These are phyloP conservation scores for Parazoanthus swiftii DNA, from an alignment of 92 coral and sea anemone species.

Conservation along the genomic window DNA sequence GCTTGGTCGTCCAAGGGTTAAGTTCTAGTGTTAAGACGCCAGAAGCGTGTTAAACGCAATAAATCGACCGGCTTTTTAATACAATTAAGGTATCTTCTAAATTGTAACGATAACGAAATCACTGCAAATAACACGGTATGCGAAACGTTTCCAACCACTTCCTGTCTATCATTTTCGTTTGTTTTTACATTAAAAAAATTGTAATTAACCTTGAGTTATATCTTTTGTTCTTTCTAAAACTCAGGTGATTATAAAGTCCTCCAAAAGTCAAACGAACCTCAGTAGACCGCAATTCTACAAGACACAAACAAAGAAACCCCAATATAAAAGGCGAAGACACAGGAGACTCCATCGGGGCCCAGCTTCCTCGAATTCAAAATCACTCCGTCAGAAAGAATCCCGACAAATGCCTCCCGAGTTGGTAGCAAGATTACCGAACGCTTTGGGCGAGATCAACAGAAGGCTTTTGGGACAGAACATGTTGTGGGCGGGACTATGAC, in stretches of 20 bases:
- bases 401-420: slow-evolving; percentile 50
- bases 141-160: too few relatives aligned
- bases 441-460: slow-evolving; percentile 57
- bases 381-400: neutral
- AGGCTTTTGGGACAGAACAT: slow-evolving; percentile 51
- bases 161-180: too few relatives aligned
- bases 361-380: slow-evolving; percentile 17
- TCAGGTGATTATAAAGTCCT: neutral
- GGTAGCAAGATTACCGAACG: slow-evolving; percentile 45
- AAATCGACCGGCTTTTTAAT: neutral
- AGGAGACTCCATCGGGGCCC: slow-evolving; percentile 43
- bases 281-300: neutral
- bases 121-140: neutral
- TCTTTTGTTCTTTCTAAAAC: neutral
- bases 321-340: slow-evolving; percentile 48
- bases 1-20: neutral
- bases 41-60: slow-evolving; percentile 22
- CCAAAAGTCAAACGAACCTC: neutral
- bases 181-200: too few relatives aligned
- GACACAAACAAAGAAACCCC: neutral
- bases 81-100: neutral
- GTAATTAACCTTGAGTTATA: too few relatives aligned
- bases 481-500: slow-evolving; percentile 46
- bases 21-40: slow-evolving; percentile 33
- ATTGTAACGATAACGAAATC: neutral